phyloP scores from a whole-genome alignment of 2,113 vertebrate genomes.

The Montifringilla adamsi region DNA sequence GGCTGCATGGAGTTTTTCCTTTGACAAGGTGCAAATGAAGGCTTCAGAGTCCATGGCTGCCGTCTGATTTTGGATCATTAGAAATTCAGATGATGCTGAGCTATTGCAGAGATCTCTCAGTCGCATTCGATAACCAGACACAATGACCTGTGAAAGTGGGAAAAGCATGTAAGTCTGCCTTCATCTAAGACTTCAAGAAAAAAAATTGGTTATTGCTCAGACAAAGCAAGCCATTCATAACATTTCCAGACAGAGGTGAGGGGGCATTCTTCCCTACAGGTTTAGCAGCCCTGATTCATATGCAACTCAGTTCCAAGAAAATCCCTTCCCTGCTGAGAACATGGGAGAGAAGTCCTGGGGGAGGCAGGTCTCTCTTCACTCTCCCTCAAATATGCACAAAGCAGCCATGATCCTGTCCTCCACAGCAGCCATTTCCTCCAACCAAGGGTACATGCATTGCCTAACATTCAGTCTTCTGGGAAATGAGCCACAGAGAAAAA shows the following conservation, averaged over 20 bases:
- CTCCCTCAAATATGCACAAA: background rate
- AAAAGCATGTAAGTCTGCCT: background rate
- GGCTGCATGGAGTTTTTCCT: slow-evolving; percentile 68
- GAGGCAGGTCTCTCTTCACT: background rate
- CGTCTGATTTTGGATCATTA: slow-evolving; percentile 67
- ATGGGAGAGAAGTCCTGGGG: background rate
- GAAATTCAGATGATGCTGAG: slow-evolving; percentile 72
- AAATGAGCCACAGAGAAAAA: background rate
- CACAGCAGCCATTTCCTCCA: background rate
- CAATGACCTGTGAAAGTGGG: slow-evolving; percentile 72
- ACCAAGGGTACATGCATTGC: background rate
- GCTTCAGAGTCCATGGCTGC: slow-evolving; percentile 48
- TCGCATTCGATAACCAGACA: slow-evolving; percentile 78
- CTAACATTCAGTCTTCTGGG: background rate
- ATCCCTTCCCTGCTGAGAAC: background rate
- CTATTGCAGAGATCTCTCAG: slow-evolving; percentile 80
- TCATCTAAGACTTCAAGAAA: background rate
- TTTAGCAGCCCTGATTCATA: background rate
- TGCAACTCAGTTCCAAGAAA: background rate
- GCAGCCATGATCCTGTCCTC: background rate
- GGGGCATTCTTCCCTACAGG: background rate
- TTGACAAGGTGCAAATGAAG: slow-evolving; percentile 73
- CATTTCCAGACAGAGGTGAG: background rate
- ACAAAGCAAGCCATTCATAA: background rate
- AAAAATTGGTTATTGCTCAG: background rate